These are phyloP conservation scores for Gallinago solitaria DNA, from an alignment of 2,797 vertebrate species.

Conservation along the genomic window DNA sequence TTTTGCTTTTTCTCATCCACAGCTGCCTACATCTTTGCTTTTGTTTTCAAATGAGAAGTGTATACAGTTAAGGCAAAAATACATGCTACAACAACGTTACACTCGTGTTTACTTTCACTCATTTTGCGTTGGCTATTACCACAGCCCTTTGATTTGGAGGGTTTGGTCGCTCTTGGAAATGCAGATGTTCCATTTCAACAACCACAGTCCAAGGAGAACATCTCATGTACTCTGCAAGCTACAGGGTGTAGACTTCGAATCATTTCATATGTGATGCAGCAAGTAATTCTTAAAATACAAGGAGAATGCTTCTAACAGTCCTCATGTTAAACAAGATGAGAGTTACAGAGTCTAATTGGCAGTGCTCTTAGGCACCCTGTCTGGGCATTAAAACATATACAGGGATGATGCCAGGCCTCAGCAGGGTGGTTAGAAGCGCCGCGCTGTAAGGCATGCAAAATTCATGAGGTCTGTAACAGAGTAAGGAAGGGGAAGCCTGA, in stretches of 20 bases:
- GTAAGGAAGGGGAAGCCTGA: neutral
- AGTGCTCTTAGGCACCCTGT: neutral
- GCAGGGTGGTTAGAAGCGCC: neutral
- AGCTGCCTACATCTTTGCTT: neutral
- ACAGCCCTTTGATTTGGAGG: neutral
- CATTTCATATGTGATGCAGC: neutral
- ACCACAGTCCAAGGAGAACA: neutral
- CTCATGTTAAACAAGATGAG: neutral
- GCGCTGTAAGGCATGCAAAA: neutral
- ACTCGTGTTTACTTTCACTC: neutral
- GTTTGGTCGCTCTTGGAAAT: constrained; percentile 15
- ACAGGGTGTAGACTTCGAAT: neutral
- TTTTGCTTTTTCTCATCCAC: neutral
- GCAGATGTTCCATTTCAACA: constrained; percentile 15
- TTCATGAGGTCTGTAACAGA: neutral
- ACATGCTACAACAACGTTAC: neutral
- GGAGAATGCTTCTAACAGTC: neutral
- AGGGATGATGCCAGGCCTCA: neutral
- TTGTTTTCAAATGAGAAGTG: neutral
- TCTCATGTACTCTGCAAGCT: accelerated
- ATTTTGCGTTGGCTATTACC: neutral
- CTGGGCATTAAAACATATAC: neutral
- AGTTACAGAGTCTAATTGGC: accelerated
- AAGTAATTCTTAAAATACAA: neutral
- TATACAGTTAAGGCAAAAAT: neutral